phyloP scores from a whole-genome alignment of 2,888 invertebrate species.

The Diachrysia chrysitis region DNA sequence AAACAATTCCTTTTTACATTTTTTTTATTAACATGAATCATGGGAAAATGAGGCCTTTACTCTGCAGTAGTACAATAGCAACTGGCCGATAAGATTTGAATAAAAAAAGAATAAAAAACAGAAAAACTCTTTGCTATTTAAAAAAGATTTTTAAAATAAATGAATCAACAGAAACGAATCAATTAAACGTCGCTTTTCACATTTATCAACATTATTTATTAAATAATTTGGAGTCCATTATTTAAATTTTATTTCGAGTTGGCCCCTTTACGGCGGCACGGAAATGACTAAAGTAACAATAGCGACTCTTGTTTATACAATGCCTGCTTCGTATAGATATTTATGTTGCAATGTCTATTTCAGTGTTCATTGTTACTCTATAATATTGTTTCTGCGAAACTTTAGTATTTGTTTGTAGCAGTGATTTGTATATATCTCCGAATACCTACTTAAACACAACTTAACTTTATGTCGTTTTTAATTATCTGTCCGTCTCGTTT shows the following conservation, averaged over 20 bases:
- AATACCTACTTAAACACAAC: too few species aligned
- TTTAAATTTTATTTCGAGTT: conserved; percentile 53
- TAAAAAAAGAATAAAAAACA: too few species aligned
- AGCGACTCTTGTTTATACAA: conserved; percentile 33
- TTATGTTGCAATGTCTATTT: not conserved
- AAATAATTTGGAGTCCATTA: conserved; percentile 56
- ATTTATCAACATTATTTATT: conserved; percentile 42
- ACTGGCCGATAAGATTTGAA: too few species aligned
- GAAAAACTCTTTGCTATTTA: too few species aligned
- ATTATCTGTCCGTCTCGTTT: too few species aligned
- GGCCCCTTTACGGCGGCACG: conserved; percentile 25
- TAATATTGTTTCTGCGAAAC: conserved; percentile 2
- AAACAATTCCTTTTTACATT: too few species aligned
- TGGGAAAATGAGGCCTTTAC: too few species aligned
- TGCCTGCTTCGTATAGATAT: conserved; percentile 25
- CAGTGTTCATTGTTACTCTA: conserved; percentile 14
- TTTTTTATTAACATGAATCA: too few species aligned
- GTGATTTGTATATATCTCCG: too few species aligned
- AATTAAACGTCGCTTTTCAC: conserved; percentile 42
- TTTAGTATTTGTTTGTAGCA: not conserved
- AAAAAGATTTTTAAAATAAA: not conserved
- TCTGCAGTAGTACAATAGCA: too few species aligned
- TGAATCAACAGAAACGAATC: conserved; percentile 23
- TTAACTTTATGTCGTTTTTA: too few species aligned
- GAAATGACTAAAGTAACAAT: conserved; percentile 51